Percentiles rank a stretch among this genome's conserved stretches.
Conservation (phyloP, 2,888 invertebrate species). For the Odontomyia ornata region DNA sequence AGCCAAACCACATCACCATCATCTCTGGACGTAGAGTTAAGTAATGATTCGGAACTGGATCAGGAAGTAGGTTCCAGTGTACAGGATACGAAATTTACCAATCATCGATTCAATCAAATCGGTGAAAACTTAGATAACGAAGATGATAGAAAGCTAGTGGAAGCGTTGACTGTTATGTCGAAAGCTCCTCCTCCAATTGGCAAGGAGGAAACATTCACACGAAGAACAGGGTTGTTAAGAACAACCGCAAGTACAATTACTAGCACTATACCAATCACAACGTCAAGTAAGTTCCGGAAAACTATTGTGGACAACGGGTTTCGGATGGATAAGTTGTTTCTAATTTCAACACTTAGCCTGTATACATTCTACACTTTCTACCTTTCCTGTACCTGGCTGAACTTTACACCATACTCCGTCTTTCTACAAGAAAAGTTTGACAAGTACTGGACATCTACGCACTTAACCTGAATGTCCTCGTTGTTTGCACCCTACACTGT, state of each 20-base stretch:
- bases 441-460: too few relatives aligned
- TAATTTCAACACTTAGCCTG: too few relatives aligned
- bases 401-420: too few relatives aligned
- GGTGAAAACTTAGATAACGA: constrained; percentile 52
- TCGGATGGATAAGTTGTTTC: too few relatives aligned
- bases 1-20: constrained; percentile 50
- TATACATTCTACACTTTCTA: too few relatives aligned
- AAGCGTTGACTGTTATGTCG: constrained; percentile 54
- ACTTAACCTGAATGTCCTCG: too few relatives aligned
- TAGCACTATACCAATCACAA: constrained; percentile 12
- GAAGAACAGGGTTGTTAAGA: constrained; percentile 37
- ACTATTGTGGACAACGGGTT: too few relatives aligned
- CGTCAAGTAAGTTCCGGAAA: constrained; percentile 48
- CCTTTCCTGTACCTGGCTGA: too few relatives aligned
- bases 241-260: neutral
- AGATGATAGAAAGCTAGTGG: constrained; percentile 47
- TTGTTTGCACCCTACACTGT: too few relatives aligned
- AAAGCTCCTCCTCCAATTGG: constrained; percentile 51
- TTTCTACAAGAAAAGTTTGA: too few relatives aligned
- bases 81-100: constrained; percentile 57
- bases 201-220: constrained; percentile 24
- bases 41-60: constrained; percentile 53
- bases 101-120: constrained; percentile 59
- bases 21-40: constrained; percentile 52
- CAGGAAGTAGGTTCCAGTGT: constrained; percentile 63